Evolutionary conservation across 2,888 invertebrate genomes (phyloP).

Genomic region (Watsonalla binaria): DNA sequence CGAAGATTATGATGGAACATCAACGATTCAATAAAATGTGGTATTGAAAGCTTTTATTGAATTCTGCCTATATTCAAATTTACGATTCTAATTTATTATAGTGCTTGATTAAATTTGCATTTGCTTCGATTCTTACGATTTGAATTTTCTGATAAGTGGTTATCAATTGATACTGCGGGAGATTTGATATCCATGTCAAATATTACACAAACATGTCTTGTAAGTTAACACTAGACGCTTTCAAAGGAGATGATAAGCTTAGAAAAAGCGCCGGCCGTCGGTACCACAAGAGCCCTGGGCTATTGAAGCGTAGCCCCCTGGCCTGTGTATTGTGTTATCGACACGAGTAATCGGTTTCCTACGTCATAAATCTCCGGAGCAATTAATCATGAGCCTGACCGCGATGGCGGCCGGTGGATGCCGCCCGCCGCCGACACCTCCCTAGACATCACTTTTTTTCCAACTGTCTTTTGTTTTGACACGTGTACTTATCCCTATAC

Average conservation of each 20-base stretch:
- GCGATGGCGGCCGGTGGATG: constrained; percentile 26
- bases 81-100: no score
- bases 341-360: constrained; percentile 36
- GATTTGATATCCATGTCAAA: no score
- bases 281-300: neutral
- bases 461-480: constrained; percentile 11
- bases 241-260: no score
- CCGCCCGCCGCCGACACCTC: constrained; percentile 21
- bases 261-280: neutral
- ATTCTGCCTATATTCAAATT: neutral
- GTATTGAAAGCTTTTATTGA: constrained; percentile 5
- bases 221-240: neutral
- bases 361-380: constrained; percentile 47
- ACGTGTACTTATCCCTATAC: constrained; percentile 1
- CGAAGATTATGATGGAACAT: constrained; percentile 13
- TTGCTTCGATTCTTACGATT: no score
- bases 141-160: no score
- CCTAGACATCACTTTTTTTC: constrained; percentile 27
- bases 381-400: constrained; percentile 47
- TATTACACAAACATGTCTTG: neutral
- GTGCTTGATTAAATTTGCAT: no score
- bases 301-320: constrained; percentile 5
- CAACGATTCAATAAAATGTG: constrained; percentile 1
- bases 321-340: constrained; percentile 26
- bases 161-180: no score